These are phyloP conservation scores for Cabera pusaria DNA, from an alignment of 2,888 invertebrate species.

Conservation along the genomic window DNA sequence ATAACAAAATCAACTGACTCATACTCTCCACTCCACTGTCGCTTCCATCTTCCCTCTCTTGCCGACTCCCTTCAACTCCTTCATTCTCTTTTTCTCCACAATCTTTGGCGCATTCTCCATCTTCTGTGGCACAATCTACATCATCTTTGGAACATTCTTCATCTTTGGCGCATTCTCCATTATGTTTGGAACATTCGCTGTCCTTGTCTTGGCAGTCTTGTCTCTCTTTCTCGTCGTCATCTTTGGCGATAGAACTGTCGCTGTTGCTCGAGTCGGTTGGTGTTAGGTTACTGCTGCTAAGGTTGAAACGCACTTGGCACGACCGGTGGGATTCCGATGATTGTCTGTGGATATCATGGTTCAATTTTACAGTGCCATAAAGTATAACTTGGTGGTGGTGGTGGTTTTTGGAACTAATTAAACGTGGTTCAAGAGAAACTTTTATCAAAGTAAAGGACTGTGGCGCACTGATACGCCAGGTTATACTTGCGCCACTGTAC, in stretches of 20 bases:
- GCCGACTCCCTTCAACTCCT: background rate
- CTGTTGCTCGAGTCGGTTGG: conserved; percentile 63
- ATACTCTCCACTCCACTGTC: conserved; percentile 30
- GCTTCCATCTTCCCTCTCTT: conserved; percentile 27
- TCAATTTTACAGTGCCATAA: too few species aligned
- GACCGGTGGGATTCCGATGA: conserved; percentile 44
- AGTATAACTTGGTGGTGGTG: too few species aligned
- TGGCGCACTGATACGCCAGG: too few species aligned
- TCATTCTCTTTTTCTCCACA: background rate
- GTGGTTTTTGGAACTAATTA: too few species aligned
- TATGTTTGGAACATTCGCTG: background rate
- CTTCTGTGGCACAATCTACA: too few species aligned
- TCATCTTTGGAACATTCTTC: too few species aligned
- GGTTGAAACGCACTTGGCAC: conserved; percentile 59
- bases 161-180: too few species aligned
- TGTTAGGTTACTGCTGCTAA: conserved; percentile 39
- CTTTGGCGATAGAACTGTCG: conserved; percentile 47
- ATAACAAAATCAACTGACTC: too few species aligned
- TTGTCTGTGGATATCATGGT: conserved; percentile 45
- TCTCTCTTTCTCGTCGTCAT: conserved; percentile 30
- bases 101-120: too few species aligned
- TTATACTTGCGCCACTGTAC: too few species aligned
- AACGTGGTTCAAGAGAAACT: too few species aligned
- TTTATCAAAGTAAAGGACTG: too few species aligned
- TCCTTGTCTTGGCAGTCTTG: conserved; percentile 14